Evolutionary conservation across 2,797 vertebrate species (phyloP).

Genomic region (Graptemys geographica): DNA sequence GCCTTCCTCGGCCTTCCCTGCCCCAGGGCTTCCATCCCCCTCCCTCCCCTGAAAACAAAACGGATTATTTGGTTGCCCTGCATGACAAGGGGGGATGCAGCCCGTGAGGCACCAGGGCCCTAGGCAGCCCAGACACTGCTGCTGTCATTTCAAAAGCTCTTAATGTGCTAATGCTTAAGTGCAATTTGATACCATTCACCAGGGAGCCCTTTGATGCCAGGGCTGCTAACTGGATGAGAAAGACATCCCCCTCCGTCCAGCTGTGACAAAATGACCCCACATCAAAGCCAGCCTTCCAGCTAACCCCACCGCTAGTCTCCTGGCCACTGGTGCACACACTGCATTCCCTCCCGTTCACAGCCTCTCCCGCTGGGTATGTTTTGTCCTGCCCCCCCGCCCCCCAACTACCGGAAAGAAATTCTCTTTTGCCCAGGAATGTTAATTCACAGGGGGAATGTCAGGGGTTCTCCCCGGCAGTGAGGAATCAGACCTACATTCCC

Average conservation of each 20-base stretch:
- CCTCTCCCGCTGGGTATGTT: not conserved
- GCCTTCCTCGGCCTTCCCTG: accelerated
- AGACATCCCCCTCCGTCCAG: not conserved
- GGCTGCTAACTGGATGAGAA: not conserved
- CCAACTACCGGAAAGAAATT: not conserved
- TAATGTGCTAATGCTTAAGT: not conserved
- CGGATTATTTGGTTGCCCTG: not conserved
- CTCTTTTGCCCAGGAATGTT: not conserved
- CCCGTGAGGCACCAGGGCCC: accelerated
- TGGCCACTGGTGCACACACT: not conserved
- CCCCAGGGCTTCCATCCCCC: not conserved
- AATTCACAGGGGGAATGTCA: not conserved
- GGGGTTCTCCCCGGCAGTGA: not conserved
- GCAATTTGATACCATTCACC: not conserved
- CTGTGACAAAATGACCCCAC: constrained; percentile 14
- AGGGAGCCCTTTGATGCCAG: constrained; percentile 25
- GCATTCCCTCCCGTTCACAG: not conserved
- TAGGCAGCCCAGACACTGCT: not conserved
- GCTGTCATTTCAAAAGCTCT: not conserved
- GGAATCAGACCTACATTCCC: not conserved
- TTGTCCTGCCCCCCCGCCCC: accelerated
- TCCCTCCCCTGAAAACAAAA: not conserved
- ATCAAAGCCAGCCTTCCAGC: constrained; percentile 32
- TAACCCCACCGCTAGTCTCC: not conserved
- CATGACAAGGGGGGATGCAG: not conserved